phyloP scores from a whole-genome alignment of 2,797 vertebrate species.

The Fistularia commersonii region DNA sequence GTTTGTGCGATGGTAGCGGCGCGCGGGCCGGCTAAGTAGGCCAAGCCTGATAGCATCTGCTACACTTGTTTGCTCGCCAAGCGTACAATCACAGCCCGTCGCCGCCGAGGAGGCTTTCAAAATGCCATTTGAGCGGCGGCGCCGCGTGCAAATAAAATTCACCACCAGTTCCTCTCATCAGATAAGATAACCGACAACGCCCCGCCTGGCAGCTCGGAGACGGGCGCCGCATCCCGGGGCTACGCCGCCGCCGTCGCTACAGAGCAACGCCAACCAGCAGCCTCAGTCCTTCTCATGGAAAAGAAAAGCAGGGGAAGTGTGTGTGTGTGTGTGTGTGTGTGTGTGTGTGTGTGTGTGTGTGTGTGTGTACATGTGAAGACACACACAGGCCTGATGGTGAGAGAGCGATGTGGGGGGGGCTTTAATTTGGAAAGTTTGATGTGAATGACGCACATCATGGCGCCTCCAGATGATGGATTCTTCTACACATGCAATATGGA shows the following conservation, averaged over 20 bases:
- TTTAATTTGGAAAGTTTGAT: slow-evolving; percentile 73
- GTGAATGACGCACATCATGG: slow-evolving; percentile 64
- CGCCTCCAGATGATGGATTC: slow-evolving; percentile 51
- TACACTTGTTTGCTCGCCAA: slow-evolving; percentile 71
- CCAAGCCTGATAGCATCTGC: slow-evolving; percentile 71
- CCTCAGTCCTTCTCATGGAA: slow-evolving; percentile 48
- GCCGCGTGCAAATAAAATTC: slow-evolving; percentile 74
- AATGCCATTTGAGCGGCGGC: slow-evolving; percentile 68
- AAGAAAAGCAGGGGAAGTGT: slow-evolving; percentile 25
- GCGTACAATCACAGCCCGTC: slow-evolving; percentile 58
- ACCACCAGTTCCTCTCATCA: slow-evolving; percentile 57
- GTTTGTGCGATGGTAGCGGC: slow-evolving; percentile 46
- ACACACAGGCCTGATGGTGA: slow-evolving; percentile 25
- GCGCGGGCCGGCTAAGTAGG: slow-evolving; percentile 63
- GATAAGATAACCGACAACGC: slow-evolving; percentile 67
- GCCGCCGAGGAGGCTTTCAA: slow-evolving; percentile 68
- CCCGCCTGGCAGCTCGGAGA: slow-evolving; percentile 37
- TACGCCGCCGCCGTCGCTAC: slow-evolving; percentile 35
- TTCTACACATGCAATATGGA: slow-evolving; percentile 55
- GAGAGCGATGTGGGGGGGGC: slow-evolving; percentile 21
- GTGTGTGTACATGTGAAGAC: slow-evolving; percentile 13
- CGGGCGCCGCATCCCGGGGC: slow-evolving; percentile 65
- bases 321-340: slow-evolving; percentile 1
- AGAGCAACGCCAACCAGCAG: slow-evolving; percentile 52
- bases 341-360: too few species aligned